These are phyloP conservation scores for Drymonia ruficornis DNA, from an alignment of 2,888 invertebrate species.

Conservation along the genomic window DNA sequence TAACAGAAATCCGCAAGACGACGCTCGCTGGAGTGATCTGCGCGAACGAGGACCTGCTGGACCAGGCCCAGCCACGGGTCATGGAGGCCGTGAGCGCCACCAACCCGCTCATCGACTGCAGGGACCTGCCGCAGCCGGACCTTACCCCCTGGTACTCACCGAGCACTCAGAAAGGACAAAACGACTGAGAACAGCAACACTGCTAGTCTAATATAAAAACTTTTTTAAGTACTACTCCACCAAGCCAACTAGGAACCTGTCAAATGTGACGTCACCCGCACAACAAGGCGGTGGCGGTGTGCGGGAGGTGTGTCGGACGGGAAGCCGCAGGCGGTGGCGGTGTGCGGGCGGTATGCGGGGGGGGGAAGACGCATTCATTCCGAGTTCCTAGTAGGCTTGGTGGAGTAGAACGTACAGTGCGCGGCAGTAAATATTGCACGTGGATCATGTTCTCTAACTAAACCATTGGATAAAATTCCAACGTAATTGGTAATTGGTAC, in stretches of 20 bases:
- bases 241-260: too few species aligned
- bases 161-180: neutral
- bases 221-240: neutral
- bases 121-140: conserved; percentile 83
- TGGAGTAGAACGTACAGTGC: neutral
- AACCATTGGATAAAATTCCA: too few species aligned
- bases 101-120: conserved; percentile 87
- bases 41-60: conserved; percentile 89
- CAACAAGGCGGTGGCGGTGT: too few species aligned
- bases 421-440: neutral
- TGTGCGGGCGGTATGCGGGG: too few species aligned
- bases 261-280: too few species aligned
- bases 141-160: conserved; percentile 82
- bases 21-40: conserved; percentile 90
- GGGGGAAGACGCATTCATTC: too few species aligned
- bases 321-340: too few species aligned
- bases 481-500: too few species aligned
- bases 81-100: conserved; percentile 87
- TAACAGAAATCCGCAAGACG: conserved; percentile 91
- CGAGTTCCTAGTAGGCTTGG: too few species aligned
- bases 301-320: too few species aligned
- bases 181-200: neutral
- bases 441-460: too few species aligned
- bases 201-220: neutral
- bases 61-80: conserved; percentile 86